Conservation (phyloP, 2,113 vertebrate genomes). For the Pardalotus punctatus region DNA sequence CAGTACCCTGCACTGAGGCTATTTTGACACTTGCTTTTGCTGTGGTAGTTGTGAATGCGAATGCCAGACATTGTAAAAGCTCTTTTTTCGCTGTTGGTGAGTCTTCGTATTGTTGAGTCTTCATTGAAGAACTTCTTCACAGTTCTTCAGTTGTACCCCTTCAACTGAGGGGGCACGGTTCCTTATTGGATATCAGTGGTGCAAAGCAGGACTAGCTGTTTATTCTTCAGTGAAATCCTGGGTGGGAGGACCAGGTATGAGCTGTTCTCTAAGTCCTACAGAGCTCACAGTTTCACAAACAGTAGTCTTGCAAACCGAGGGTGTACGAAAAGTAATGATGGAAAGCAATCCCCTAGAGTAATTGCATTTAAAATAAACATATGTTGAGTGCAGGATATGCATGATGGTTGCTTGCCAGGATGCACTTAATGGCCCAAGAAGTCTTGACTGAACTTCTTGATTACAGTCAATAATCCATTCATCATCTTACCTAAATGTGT, state of each 20-base stretch:
- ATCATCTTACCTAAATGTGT: conserved; percentile 9
- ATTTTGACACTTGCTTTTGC: not conserved
- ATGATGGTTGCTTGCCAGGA: not conserved
- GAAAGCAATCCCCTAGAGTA: not conserved
- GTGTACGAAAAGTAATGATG: not conserved
- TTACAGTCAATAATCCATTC: conserved; percentile 3
- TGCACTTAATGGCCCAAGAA: not conserved
- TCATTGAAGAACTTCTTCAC: too few relatives aligned
- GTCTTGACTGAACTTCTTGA: not conserved
- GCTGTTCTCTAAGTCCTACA: not conserved
- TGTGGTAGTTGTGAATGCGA: not conserved
- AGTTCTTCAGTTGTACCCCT: too few relatives aligned
- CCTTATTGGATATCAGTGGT: not conserved
- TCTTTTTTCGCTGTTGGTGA: not conserved
- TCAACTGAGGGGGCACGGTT: not conserved
- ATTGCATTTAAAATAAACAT: conserved; percentile 12
- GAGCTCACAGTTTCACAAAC: not conserved
- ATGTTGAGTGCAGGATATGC: not conserved
- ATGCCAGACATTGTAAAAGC: not conserved
- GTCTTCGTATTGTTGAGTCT: not conserved
- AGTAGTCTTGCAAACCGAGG: not conserved
- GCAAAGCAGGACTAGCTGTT: not conserved
- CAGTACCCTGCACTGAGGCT: not conserved
- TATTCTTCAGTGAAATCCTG: not conserved
- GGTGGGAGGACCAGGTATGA: not conserved